Evolutionary conservation across 2,113 vertebrate species (phyloP), one percentile per base, ranked within the genome.

Genomic region (Triplophysa tibetana): DNA sequence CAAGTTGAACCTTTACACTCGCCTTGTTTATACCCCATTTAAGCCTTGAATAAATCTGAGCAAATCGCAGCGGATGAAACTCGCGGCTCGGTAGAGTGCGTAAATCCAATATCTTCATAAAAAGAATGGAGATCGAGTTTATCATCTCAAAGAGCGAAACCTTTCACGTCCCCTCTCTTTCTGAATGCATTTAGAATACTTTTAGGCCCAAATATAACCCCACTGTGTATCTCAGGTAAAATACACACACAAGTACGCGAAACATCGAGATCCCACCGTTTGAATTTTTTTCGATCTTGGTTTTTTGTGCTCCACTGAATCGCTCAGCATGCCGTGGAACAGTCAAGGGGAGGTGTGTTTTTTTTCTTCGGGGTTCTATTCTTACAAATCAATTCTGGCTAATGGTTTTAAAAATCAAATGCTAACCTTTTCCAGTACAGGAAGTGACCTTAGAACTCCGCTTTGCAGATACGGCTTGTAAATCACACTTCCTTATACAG

Each of bases 31-130:
- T 85, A 78, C 75, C 76, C 76, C 84, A 82, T 85, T 87, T 84
- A 85, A 83, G 72, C 81, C 81, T 87, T 82, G 86, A 85, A 85
- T 85, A 87, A 84, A 87, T 85, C 86, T 85, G 73, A 78, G 74
- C 81, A 87, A 85, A 87, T 85, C 84, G 84, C 81, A 29, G 48
- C 77, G 82, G 75, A 84, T 84, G 75, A 54, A 74, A 84, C 70
- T 82, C 82, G 64, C 81, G 80, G 58, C 64, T 79, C 62, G 80
- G 75, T 80, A 63, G 43, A 86, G 84, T 81, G 69, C 78, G 81
- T 81, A 85, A 78, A 87, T 82, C 75, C 77, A 84, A 82, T 84
- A 83, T 83, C 56, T 84, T 77, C 52, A 17, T 26, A 48, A 70
- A 75, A 75, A 75, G 75, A 61, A 13, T 56, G 61, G 62, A 60